Conservation (phyloP, 2,888 invertebrate species). For the Hyalella azteca region DNA sequence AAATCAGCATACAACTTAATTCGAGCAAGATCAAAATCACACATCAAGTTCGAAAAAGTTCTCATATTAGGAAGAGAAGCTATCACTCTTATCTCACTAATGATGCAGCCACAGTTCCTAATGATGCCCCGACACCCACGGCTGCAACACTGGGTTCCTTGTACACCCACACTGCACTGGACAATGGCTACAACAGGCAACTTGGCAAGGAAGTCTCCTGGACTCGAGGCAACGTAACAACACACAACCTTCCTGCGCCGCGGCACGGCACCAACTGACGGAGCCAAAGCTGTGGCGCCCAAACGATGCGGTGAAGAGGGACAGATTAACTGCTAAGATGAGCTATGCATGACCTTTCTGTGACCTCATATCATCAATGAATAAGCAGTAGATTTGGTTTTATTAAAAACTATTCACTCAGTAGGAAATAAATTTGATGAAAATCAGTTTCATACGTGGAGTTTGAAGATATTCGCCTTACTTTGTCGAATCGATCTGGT, state of each 20-base stretch:
- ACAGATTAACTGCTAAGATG: neutral
- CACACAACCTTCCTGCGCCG: neutral
- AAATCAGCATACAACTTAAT: no score
- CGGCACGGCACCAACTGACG: neutral
- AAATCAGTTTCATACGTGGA: no score
- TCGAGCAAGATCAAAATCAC: no score
- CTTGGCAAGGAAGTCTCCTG: neutral
- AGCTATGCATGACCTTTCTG: neutral
- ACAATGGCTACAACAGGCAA: neutral
- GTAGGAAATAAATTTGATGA: no score
- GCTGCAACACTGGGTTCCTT: conserved; percentile 15
- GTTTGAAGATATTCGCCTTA: no score
- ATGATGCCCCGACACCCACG: conserved; percentile 27
- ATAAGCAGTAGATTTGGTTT: no score
- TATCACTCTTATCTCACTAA: conserved; percentile 21
- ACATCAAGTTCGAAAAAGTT: no score
- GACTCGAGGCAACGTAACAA: neutral
- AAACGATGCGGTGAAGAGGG: neutral
- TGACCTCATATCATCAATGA: no score
- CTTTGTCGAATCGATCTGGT: no score
- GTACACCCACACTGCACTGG: conserved; percentile 18
- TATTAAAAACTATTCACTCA: no score
- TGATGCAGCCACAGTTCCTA: conserved; percentile 20
- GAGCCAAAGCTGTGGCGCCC: neutral
- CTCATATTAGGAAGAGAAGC: neutral